Conservation (phyloP, 2,113 vertebrate species). For the Thalassoma bifasciatum region DNA sequence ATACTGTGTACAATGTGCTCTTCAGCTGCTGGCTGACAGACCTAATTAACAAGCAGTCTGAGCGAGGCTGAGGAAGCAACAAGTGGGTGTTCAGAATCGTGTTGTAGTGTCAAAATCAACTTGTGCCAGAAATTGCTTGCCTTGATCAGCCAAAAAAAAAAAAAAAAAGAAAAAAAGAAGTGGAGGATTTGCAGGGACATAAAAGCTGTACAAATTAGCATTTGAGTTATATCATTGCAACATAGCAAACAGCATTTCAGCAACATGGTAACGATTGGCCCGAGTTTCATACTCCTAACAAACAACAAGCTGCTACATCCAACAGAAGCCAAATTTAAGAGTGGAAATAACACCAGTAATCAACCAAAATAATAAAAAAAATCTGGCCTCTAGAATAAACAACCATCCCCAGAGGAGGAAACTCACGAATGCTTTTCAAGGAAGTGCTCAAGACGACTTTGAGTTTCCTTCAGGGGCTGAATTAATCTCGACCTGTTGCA, state of each 20-base stretch:
- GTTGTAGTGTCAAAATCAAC: conserved; percentile 22
- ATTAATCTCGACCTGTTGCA: conserved; percentile 43
- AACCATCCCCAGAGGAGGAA: too few relatives aligned
- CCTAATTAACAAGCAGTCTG: conserved; percentile 5
- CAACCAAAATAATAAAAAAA: not conserved
- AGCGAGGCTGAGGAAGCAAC: conserved; percentile 36
- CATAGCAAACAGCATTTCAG: not conserved
- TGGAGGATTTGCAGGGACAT: not conserved
- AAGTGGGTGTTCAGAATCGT: conserved; percentile 33
- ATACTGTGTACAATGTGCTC: not conserved
- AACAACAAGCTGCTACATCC: too few relatives aligned
- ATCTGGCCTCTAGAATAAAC: not conserved
- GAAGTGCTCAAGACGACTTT: conserved; percentile 26
- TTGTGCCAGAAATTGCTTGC: not conserved
- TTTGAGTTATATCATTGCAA: not conserved
- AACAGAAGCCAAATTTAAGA: not conserved
- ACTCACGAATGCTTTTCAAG: not conserved
- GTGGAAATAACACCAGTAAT: conserved; percentile 4
- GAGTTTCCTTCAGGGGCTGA: conserved; percentile 9
- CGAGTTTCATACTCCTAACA: not conserved
- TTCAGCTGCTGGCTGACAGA: conserved; percentile 1
- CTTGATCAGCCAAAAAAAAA: conserved; percentile 15
- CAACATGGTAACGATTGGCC: not conserved
- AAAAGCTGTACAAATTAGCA: not conserved
- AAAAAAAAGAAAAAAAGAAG: not conserved